Evolutionary conservation across 1,140 invertebrate species (phyloP).

Genomic region (Scylla paramamosain): DNA sequence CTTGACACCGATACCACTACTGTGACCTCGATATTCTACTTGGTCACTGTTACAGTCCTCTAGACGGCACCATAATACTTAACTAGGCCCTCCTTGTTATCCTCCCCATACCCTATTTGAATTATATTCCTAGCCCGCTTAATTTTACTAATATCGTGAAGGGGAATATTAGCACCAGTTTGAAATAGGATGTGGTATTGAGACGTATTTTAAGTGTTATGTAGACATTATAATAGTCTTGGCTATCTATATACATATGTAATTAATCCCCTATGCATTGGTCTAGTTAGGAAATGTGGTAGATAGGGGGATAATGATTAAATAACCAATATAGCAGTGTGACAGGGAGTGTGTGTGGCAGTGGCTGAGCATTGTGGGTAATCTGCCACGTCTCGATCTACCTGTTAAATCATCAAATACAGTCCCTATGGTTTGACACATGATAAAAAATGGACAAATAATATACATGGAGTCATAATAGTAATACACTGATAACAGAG

Average conservation of each 20-base stretch:
- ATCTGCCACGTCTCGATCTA: neutral
- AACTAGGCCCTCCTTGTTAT: neutral
- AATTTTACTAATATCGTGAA: neutral
- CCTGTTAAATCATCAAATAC: neutral
- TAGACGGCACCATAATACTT: neutral
- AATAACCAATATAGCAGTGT: neutral
- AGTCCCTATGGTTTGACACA: too few relatives aligned
- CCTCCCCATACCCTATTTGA: neutral
- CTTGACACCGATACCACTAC: neutral
- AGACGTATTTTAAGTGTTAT: neutral
- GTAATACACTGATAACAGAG: too few relatives aligned
- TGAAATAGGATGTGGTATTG: neutral
- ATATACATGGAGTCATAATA: too few relatives aligned
- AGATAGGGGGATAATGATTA: neutral
- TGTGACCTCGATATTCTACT: neutral
- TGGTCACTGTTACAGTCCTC: neutral
- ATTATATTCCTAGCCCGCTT: neutral
- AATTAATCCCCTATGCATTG: neutral
- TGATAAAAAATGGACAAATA: too few relatives aligned
- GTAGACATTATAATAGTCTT: neutral
- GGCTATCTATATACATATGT: neutral
- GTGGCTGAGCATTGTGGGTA: neutral
- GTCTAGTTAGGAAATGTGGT: neutral
- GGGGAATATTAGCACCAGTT: neutral
- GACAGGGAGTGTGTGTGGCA: neutral